phyloP scores from a whole-genome alignment of 2,113 vertebrate genomes.

The Pogonocichla stellata region DNA sequence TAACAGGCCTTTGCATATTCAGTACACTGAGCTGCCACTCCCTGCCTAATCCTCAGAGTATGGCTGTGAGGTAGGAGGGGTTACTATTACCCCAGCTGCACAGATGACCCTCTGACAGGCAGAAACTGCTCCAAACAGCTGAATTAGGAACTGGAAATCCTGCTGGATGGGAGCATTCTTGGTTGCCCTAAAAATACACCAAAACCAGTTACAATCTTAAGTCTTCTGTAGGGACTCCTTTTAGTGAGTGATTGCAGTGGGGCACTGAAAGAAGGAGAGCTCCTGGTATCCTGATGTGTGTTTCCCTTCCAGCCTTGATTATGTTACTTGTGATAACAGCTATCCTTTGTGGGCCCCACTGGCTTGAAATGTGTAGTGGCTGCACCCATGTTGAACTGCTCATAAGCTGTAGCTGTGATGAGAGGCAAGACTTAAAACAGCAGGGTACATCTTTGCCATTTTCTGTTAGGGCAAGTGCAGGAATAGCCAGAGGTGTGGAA shows the following conservation, averaged over 20 bases:
- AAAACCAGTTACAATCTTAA: not conserved
- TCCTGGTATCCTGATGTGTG: fast-evolving
- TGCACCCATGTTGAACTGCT: not conserved
- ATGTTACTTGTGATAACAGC: not conserved
- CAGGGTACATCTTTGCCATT: not conserved
- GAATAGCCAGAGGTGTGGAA: not conserved
- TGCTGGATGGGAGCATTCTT: not conserved
- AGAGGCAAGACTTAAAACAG: not conserved
- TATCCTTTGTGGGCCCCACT: not conserved
- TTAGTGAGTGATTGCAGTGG: not conserved
- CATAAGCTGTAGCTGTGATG: not conserved
- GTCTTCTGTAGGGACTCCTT: not conserved
- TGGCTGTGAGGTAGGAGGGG: not conserved
- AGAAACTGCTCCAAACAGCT: not conserved
- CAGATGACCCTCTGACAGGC: not conserved
- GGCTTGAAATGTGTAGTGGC: not conserved
- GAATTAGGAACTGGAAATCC: not conserved
- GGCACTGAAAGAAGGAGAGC: not conserved
- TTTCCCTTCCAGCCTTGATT: not conserved
- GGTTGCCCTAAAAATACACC: not conserved
- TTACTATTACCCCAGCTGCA: not conserved
- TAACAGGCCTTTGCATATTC: conserved; percentile 37
- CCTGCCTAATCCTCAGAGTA: conserved; percentile 10
- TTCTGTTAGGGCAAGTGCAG: not conserved
- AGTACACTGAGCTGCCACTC: not conserved